phyloP scores from a whole-genome alignment of 2,113 vertebrate species.

The Sporophila hypoxantha region DNA sequence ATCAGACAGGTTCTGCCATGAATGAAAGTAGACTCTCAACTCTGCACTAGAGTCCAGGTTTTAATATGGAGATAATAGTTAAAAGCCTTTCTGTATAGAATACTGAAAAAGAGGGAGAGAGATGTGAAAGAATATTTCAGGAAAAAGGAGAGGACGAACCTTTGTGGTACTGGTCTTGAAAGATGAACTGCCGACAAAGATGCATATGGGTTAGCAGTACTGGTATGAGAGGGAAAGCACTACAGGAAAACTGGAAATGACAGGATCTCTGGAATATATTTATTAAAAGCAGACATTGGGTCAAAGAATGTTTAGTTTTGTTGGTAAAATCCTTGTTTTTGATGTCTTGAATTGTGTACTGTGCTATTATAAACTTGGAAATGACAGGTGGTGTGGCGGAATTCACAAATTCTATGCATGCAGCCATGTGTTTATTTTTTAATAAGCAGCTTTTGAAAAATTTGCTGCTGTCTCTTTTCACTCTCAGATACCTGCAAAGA shows the following conservation, averaged over 20 bases:
- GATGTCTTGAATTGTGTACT: neutral
- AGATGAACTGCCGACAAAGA: neutral
- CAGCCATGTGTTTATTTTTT: slow-evolving; percentile 17
- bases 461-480: neutral
- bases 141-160: neutral
- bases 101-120: neutral
- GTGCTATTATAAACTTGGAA: slow-evolving; percentile 5
- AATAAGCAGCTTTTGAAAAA: neutral
- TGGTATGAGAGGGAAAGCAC: neutral
- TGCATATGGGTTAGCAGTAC: neutral
- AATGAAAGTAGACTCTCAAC: neutral
- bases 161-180: neutral
- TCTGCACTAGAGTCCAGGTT: neutral
- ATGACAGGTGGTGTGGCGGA: neutral
- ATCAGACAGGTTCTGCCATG: neutral
- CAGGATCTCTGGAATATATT: neutral
- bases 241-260: neutral
- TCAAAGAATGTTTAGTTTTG: neutral
- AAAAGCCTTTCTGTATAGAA: neutral
- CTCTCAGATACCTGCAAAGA: neutral
- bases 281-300: neutral
- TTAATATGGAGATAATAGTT: neutral
- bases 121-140: neutral
- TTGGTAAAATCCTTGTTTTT: neutral
- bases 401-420: neutral